phyloP scores from a whole-genome alignment of 2,797 vertebrate species.

The Sebastolobus alascanus region DNA sequence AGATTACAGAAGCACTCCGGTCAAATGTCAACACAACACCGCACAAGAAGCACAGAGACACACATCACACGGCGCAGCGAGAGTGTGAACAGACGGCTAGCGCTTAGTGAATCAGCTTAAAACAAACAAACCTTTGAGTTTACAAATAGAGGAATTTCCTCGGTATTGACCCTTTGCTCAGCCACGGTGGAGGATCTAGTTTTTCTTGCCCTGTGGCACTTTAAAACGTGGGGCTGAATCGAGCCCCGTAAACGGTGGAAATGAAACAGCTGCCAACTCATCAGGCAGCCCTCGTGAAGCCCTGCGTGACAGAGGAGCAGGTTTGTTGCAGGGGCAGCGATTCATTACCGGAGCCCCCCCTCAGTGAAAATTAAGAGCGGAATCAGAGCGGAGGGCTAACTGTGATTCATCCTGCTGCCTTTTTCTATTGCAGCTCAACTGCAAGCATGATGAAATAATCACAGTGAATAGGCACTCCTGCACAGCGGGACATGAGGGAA shows the following conservation, averaged over 20 bases:
- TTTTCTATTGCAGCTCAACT: slow-evolving; percentile 39
- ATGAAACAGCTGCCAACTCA: slow-evolving; percentile 63
- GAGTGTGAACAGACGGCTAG: slow-evolving; percentile 75
- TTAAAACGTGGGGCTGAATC: slow-evolving; percentile 31
- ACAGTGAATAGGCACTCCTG: slow-evolving; percentile 53
- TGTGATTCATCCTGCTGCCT: slow-evolving; percentile 63
- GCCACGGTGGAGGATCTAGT: slow-evolving; percentile 42
- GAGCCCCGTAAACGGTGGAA: slow-evolving; percentile 30
- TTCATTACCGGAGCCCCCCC: slow-evolving; percentile 67
- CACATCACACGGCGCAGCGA: slow-evolving; percentile 69
- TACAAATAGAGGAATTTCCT: slow-evolving; percentile 78
- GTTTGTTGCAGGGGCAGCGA: slow-evolving; percentile 58
- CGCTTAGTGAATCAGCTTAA: slow-evolving; percentile 70
- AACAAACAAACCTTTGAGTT: slow-evolving; percentile 78
- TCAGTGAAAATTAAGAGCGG: slow-evolving; percentile 76
- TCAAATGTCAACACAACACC: slow-evolving; percentile 80
- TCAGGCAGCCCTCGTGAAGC: slow-evolving; percentile 43
- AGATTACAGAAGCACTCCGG: slow-evolving; percentile 81
- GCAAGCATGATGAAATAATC: slow-evolving; percentile 75
- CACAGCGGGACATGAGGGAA: slow-evolving; percentile 55
- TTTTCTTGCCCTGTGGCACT: slow-evolving; percentile 46
- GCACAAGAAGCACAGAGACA: slow-evolving; percentile 70
- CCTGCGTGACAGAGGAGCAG: slow-evolving; percentile 45
- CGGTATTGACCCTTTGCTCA: slow-evolving; percentile 59
- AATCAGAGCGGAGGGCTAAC: slow-evolving; percentile 63